Evolutionary conservation across 1,140 invertebrate genomes (phyloP).

Genomic region (Tetramorium alpestre): DNA sequence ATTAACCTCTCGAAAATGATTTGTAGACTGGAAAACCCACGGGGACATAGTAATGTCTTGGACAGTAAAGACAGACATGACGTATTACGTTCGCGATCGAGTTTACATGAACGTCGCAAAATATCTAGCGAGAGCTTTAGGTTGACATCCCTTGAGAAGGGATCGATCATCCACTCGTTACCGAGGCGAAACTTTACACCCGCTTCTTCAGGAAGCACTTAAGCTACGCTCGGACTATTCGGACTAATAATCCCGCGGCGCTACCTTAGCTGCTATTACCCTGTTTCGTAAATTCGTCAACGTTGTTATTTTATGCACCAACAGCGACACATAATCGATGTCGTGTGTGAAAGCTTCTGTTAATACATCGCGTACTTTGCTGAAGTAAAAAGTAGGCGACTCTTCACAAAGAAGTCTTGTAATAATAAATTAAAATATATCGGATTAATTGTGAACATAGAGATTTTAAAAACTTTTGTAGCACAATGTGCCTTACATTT

Average conservation of each 20-base stretch:
- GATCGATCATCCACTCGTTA: slow-evolving; percentile 66
- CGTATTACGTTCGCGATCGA: slow-evolving; percentile 53
- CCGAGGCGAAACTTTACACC: slow-evolving; percentile 57
- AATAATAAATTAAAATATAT: not conserved
- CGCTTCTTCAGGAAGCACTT: slow-evolving; percentile 59
- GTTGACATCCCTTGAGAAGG: slow-evolving; percentile 54
- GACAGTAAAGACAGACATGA: slow-evolving; percentile 37
- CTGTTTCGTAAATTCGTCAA: slow-evolving; percentile 40
- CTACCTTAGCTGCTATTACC: slow-evolving; percentile 45
- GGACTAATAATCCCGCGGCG: slow-evolving; percentile 53
- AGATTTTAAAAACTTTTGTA: not conserved
- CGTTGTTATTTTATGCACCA: slow-evolving; percentile 28
- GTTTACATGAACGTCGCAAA: slow-evolving; percentile 51
- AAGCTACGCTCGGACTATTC: slow-evolving; percentile 59
- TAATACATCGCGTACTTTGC: slow-evolving; percentile 13
- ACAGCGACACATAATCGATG: slow-evolving; percentile 52
- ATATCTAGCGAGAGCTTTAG: slow-evolving; percentile 52
- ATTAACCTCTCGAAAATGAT: slow-evolving; percentile 17
- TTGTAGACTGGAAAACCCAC: slow-evolving; percentile 24
- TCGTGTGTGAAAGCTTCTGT: slow-evolving; percentile 5
- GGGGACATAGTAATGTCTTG: not conserved
- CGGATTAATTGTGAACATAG: not conserved
- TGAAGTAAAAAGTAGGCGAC: not conserved
- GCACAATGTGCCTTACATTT: not conserved
- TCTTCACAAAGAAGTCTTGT: not conserved